phyloP scores from a whole-genome alignment of 2,888 invertebrate genomes.

The Stenurella melanura region DNA sequence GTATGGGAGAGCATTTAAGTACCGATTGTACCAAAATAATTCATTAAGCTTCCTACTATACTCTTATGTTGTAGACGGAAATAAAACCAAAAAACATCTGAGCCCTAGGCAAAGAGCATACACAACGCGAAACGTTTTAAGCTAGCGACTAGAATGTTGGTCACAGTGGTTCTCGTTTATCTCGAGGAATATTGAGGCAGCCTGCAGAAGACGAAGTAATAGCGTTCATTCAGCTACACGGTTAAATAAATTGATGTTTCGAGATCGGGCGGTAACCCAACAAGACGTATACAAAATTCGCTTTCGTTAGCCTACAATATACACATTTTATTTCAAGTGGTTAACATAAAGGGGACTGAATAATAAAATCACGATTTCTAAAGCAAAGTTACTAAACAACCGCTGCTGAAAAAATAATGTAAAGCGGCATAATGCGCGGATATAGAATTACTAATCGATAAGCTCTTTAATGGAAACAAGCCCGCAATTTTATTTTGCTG shows the following conservation, averaged over 20 bases:
- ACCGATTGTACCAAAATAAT: background rate
- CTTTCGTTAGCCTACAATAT: slow-evolving; percentile 37
- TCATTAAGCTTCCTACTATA: slow-evolving; percentile 5
- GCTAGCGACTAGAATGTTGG: slow-evolving; percentile 52
- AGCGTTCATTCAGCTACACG: slow-evolving; percentile 50
- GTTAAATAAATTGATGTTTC: slow-evolving; percentile 53
- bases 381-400: slow-evolving; percentile 11
- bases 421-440: no score
- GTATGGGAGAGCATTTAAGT: background rate
- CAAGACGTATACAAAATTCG: slow-evolving; percentile 37
- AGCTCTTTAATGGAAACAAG: no score
- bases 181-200: slow-evolving; percentile 48
- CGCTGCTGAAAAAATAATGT: background rate
- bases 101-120: slow-evolving; percentile 46
- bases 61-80: slow-evolving; percentile 40
- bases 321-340: slow-evolving; percentile 30
- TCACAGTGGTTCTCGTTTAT: slow-evolving; percentile 52
- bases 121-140: slow-evolving; percentile 42
- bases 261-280: slow-evolving; percentile 44
- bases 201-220: slow-evolving; percentile 54
- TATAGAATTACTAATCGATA: no score
- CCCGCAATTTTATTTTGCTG: no score
- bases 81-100: slow-evolving; percentile 47
- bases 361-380: slow-evolving; percentile 24
- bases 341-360: slow-evolving; percentile 28